phyloP scores from a whole-genome alignment of 2,888 invertebrate species.

The Kryphioiulus occultus region DNA sequence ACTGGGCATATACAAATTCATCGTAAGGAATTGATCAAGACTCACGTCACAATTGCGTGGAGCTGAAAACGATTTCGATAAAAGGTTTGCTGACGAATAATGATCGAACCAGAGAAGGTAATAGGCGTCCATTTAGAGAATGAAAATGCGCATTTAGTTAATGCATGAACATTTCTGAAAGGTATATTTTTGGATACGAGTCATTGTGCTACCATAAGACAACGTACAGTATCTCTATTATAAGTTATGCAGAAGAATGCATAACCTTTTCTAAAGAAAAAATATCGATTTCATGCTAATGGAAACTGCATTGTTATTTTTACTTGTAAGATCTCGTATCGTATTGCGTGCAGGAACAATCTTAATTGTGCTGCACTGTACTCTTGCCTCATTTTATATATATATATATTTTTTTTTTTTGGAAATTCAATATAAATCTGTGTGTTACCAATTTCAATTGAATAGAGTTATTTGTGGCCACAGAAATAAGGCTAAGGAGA shows the following conservation, averaged over 20 bases:
- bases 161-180: background rate
- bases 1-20: background rate
- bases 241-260: background rate
- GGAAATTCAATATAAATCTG: no score
- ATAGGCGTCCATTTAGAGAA: background rate
- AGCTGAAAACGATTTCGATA: background rate
- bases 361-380: background rate
- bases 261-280: background rate
- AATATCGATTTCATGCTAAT: conserved; percentile 15
- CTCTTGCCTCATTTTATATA: background rate
- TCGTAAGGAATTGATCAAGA: background rate
- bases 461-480: no score
- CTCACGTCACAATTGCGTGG: background rate
- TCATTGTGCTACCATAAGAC: background rate
- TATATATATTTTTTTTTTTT: no score
- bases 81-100: background rate
- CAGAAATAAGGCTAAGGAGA: no score
- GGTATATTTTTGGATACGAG: background rate
- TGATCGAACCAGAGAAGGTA: background rate
- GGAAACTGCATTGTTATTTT: conserved; percentile 13
- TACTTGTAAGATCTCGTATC: background rate
- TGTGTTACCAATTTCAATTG: no score
- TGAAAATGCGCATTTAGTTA: background rate
- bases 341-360: background rate
- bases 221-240: background rate